Evolutionary conservation across 2,113 vertebrate genomes (phyloP), one percentile per base, ranked within the genome.

Genomic region (Gymnocephalus cernua): DNA sequence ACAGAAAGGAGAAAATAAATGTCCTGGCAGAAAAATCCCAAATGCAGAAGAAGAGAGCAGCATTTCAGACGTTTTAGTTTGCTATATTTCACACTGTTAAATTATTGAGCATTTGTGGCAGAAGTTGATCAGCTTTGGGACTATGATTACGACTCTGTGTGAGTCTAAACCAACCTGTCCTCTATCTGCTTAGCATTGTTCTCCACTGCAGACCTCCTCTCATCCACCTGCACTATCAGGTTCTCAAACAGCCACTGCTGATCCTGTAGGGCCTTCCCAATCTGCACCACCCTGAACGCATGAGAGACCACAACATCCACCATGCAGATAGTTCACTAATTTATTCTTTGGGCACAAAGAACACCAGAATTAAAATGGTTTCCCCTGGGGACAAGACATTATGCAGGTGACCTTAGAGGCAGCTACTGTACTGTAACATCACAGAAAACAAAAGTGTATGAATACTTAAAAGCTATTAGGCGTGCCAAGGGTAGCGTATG

Each of bases 171-270:
- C 73, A 68, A 96, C 95, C 95, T 95, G 80, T 94, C 93, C 80
- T 96, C 94, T 70, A 94, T 93, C 84, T 95, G 94, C 81, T 96
- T 96, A 25, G 95, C 95, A 9, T 86, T 94, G 89, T 87, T 95
- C 85, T 96, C 95, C 85, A 96, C 93, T 5, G 91, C 80, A 45
- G 95, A 92, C 79, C 94, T 92, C 80, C 90, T 94, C 88, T 96
- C 95, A 23, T 96, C 95, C 89, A 95, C 90, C 79, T 94, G 94
- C 32, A 93, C 89, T 90, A 93, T 93, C 71, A 96, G 88, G 79
- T 83, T 95, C 90, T 95, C 93, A 84, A 96, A 93, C 71, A 95
- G 89, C 95, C 95, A 95, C 19, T 91, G 93, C 86, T 96, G 95
- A 76, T 96, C 95, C 85, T 95, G 93, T 4, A 95, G 90, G 54